phyloP scores from a whole-genome alignment of 2,797 vertebrate genomes.

The Arrhamphus sclerolepis region DNA sequence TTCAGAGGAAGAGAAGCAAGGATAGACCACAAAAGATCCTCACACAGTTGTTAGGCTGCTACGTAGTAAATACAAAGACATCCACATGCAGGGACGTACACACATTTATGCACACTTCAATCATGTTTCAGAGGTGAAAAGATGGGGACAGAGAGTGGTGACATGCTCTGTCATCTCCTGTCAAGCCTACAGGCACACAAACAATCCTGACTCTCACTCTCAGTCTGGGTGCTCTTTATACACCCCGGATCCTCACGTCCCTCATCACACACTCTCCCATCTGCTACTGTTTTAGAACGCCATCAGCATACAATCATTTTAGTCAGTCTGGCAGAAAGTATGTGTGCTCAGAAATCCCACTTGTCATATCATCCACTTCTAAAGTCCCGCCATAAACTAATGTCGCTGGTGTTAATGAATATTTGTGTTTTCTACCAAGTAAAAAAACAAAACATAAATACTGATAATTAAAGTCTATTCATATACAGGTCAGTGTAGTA shows the following conservation, averaged over 20 bases:
- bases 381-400: slow-evolving; percentile 31
- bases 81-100: neutral
- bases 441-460: no score
- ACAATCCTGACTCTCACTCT: slow-evolving; percentile 47
- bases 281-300: slow-evolving; percentile 67
- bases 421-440: slow-evolving; percentile 20
- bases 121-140: slow-evolving; percentile 49
- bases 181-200: slow-evolving; percentile 38
- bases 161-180: slow-evolving; percentile 61
- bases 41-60: no score
- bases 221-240: slow-evolving; percentile 55
- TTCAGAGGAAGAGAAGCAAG: no score
- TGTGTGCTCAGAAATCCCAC: slow-evolving; percentile 51
- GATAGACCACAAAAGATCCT: no score
- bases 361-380: slow-evolving; percentile 47
- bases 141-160: slow-evolving; percentile 49
- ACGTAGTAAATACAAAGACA: no score
- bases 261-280: slow-evolving; percentile 63
- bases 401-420: slow-evolving; percentile 41
- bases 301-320: slow-evolving; percentile 58
- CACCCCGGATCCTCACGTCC: slow-evolving; percentile 51
- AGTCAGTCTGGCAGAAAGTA: slow-evolving; percentile 56
- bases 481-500: slow-evolving; percentile 26
- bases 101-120: neutral
- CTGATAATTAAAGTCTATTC: slow-evolving; percentile 21